Base-by-base conservation (phyloP, 1,140 invertebrate species). In the Ostrea edulis region DNA sequence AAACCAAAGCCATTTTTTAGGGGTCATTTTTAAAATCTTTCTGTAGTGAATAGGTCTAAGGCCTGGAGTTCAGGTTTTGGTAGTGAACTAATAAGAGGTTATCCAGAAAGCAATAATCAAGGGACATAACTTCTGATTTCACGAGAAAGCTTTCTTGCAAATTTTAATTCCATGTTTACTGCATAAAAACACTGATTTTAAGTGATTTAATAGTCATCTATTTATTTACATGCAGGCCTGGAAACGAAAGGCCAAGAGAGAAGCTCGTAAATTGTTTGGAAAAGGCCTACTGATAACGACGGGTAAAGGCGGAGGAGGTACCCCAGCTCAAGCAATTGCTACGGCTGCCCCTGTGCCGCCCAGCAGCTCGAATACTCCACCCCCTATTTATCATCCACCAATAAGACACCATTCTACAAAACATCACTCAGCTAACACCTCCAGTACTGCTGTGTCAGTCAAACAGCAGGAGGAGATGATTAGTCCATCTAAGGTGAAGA, bases 241-340 rank as follows among this genome's bases (percentile, higher is more conserved):
- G 97, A 96, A 97, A 92, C 95, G 97, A 55, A 97, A 97, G 90
- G 97, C 97, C 0, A 97, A 97, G 93, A 96, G 96, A 86, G 92
- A 97, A 92, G 97, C 96, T 91, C 68, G 88, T 53, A 87, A 87
- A 58, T 52, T 89, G 35, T n/a, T 89, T 91, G 96, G 92, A 86
- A 96, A 96, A 94, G 94, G 95, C 88, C 92, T 93, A 17, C 89
- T 95, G 17, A 95, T 95, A 68, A 94, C 91, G 65, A 96, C 95
- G 90, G 94, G 95, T 44, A 95, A 96, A 89, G 90, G 92, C 85
- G 88, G 88, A 85, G 83, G 87, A 65, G 53, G 25, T 88, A 68
- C 89, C 71, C 71, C 87, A 62, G 85, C 92, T 35, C 7, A 58
- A 2, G 44, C 77, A 25, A 53, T 35, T 12, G 53, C 58, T 0